These are phyloP conservation scores for Rhingia campestris DNA, from an alignment of 2,888 invertebrate genomes.

Conservation along the genomic window DNA sequence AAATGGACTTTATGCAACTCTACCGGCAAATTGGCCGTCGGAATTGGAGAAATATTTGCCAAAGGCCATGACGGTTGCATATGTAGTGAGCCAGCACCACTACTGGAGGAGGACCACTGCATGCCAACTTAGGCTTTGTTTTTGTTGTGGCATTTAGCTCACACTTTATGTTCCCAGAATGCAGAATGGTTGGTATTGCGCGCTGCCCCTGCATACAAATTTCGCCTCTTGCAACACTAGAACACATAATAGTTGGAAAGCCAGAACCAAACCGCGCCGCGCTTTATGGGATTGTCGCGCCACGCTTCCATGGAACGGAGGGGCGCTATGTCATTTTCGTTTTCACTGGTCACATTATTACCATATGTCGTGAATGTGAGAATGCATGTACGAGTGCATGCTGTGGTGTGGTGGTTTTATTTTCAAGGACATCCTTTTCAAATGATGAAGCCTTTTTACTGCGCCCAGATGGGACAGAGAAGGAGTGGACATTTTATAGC, in stretches of 20 bases:
- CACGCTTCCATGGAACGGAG: conserved; percentile 39
- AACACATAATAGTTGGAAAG: conserved; percentile 15
- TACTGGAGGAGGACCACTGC: conserved; percentile 4
- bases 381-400: neutral
- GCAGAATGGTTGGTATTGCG: conserved; percentile 49
- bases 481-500: conserved; percentile 44
- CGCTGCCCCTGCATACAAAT: conserved; percentile 57
- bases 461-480: neutral
- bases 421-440: conserved; percentile 74
- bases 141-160: conserved; percentile 52
- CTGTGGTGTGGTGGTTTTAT: conserved; percentile 54
- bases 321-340: conserved; percentile 72
- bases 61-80: conserved; percentile 40
- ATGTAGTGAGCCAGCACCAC: conserved; percentile 16
- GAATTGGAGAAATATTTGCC: conserved; percentile 40
- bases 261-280: neutral
- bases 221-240: conserved; percentile 16
- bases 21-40: conserved; percentile 44
- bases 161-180: conserved; percentile 63
- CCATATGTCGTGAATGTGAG: conserved; percentile 48
- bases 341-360: conserved; percentile 72
- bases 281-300: conserved; percentile 46
- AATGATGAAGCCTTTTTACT: conserved; percentile 59
- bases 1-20: conserved; percentile 51
- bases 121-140: neutral